phyloP scores from a whole-genome alignment of 2,888 invertebrate genomes.

The Eurytoma adleriae region DNA sequence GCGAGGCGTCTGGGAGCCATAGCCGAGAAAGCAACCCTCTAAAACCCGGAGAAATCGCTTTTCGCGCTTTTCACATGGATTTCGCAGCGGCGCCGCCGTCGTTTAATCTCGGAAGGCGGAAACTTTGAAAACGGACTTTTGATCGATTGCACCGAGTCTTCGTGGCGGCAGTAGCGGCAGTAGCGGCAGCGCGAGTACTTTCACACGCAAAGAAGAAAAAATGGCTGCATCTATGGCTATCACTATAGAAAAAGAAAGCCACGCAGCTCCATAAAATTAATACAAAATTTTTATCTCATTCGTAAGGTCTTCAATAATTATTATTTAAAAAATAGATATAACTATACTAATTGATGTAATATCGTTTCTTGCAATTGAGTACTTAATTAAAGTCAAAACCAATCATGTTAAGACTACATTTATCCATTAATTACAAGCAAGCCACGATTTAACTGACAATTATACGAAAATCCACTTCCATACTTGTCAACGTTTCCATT shows the following conservation, averaged over 20 bases:
- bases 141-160: conserved; percentile 45
- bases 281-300: too few species aligned
- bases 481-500: conserved; percentile 6
- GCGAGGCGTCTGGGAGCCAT: conserved; percentile 74
- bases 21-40: conserved; percentile 52
- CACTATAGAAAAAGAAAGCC: background rate
- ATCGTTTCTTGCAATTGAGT: too few species aligned
- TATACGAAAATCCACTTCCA: background rate
- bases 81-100: background rate
- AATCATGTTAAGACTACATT: too few species aligned
- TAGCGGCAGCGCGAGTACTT: conserved; percentile 15
- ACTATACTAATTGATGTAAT: too few species aligned
- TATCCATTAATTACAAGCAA: too few species aligned
- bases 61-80: conserved; percentile 62
- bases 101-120: conserved; percentile 54
- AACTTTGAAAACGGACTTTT: conserved; percentile 57
- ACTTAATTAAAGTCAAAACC: too few species aligned
- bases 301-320: too few species aligned
- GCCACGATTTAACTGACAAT: too few species aligned
- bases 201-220: conserved; percentile 45
- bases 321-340: too few species aligned
- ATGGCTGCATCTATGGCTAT: conserved; percentile 25
- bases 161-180: conserved; percentile 10
- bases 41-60: conserved; percentile 68
- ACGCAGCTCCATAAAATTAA: too few species aligned